These are phyloP conservation scores for Oxyura jamaicensis DNA, from an alignment of 2,113 vertebrate species.

Conservation along the genomic window DNA sequence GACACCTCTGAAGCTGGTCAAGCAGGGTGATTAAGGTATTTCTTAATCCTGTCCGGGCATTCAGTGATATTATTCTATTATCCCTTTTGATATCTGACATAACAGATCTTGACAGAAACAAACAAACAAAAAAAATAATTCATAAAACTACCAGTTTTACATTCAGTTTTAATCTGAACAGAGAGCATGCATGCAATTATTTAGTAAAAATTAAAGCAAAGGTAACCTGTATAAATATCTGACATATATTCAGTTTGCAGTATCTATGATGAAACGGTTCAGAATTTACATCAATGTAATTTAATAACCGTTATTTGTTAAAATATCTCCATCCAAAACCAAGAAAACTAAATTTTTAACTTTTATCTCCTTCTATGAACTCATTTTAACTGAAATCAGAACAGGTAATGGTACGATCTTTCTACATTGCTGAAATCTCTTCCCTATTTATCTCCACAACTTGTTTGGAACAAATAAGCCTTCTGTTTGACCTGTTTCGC, in stretches of 20 bases:
- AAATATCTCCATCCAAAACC: background rate
- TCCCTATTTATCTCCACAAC: background rate
- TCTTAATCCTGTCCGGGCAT: slow-evolving; percentile 85
- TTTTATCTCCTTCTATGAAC: background rate
- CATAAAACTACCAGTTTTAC: background rate
- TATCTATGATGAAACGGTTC: background rate
- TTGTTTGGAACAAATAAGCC: background rate
- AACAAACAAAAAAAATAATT: background rate
- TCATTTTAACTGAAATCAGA: background rate
- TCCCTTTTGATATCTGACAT: slow-evolving; percentile 92
- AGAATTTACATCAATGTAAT: background rate
- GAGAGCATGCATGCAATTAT: background rate
- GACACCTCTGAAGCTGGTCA: slow-evolving; percentile 97
- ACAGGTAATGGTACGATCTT: background rate
- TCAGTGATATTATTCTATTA: slow-evolving; percentile 88
- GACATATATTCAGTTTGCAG: background rate
- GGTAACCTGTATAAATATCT: background rate
- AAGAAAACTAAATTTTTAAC: background rate
- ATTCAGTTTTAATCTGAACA: background rate
- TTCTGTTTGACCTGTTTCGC: background rate
- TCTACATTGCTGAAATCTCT: background rate
- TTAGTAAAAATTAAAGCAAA: background rate
- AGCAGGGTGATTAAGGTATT: slow-evolving; percentile 87
- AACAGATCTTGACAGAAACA: slow-evolving; percentile 82
- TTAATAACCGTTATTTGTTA: background rate